These are phyloP conservation scores for human (Homo sapiens) DNA, from an alignment of 2,113 vertebrate genomes.

Conservation along the genomic window GRCh38 chr13:53304001-53304500, in stretches of 20 bases:
- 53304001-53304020: conserved; percentile 71
- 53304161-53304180: conserved; percentile 9
- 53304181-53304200: conserved; percentile 21
- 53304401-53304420: not conserved
- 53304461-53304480: not conserved
- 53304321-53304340: not conserved
- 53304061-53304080: not conserved
- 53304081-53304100: conserved; percentile 15
- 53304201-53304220: not conserved
- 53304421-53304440: not conserved
- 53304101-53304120: not conserved
- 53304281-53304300: not conserved
- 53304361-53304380: not conserved
- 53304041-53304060: conserved; percentile 27
- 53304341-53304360: not conserved
- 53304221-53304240: not conserved
- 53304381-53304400: not conserved
- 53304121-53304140: not conserved
- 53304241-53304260: not conserved
- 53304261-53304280: not conserved
- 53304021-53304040: conserved; percentile 62
- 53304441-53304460: not conserved
- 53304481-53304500: not conserved
- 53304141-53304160: not conserved
- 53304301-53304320: not conserved